Conservation (phyloP, 2,113 vertebrate species). For the Sturnira hondurensis region DNA sequence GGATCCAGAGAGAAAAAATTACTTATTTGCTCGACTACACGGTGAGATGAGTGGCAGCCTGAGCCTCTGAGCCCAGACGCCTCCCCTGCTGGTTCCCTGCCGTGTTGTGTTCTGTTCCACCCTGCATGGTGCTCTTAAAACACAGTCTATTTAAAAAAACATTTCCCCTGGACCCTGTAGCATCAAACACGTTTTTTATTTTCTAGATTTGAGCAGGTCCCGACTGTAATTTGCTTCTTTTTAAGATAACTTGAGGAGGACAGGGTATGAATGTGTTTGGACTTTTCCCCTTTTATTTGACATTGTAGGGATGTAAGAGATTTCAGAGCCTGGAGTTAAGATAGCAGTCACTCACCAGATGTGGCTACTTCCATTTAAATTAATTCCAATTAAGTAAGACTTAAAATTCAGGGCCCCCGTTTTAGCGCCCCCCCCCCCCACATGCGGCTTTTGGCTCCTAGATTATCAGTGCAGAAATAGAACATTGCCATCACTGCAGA, state of each 20-base stretch:
- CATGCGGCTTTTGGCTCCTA: background rate
- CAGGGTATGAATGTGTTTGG: background rate
- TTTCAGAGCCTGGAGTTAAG: background rate
- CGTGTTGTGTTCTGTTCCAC: background rate
- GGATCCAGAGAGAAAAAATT: background rate
- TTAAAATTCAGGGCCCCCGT: background rate
- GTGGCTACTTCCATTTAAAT: background rate
- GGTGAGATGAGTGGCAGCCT: background rate
- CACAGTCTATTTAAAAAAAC: background rate
- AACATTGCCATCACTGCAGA: background rate
- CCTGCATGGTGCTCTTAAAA: background rate
- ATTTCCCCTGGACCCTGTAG: background rate
- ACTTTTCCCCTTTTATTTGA: background rate
- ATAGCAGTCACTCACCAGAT: background rate
- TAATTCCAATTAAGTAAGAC: background rate
- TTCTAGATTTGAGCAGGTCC: background rate
- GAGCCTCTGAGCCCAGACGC: background rate
- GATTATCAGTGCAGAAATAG: background rate
- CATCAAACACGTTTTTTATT: background rate
- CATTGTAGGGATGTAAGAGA: background rate
- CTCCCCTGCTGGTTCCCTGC: background rate
- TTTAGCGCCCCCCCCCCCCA: too few relatives aligned
- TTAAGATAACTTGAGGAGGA: background rate
- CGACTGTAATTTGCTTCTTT: slow-evolving; percentile 7
- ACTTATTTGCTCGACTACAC: background rate